A percentile compares a stretch with the other conserved stretches of the same genome.
Conservation (phyloP, 1,140 invertebrate species). For the Ephestia elutella region DNA sequence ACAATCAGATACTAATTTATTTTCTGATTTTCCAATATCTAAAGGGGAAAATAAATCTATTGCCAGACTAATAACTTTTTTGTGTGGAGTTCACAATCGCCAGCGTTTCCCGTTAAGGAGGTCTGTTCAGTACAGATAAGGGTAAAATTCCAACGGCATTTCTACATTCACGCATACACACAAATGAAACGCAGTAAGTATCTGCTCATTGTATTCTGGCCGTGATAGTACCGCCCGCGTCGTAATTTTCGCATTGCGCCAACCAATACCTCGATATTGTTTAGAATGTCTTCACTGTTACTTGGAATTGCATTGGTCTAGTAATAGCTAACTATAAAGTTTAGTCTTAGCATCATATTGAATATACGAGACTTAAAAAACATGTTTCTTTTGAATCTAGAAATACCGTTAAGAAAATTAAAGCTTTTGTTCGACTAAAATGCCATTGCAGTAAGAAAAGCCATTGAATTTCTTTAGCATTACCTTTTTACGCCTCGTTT, state of each 20-base stretch:
- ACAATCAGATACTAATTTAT: too few species aligned
- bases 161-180: too few species aligned
- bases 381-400: too few species aligned
- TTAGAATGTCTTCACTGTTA: conserved; percentile 5
- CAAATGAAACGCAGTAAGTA: not conserved
- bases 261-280: conserved; percentile 33
- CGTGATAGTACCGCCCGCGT: conserved; percentile 26
- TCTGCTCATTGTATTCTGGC: not conserved
- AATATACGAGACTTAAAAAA: not conserved
- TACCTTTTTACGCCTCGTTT: too few species aligned
- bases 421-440: too few species aligned
- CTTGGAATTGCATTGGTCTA: not conserved
- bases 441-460: too few species aligned
- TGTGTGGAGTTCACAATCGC: not conserved
- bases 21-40: too few species aligned
- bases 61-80: not conserved
- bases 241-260: conserved; percentile 62
- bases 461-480: too few species aligned
- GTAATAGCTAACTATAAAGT: not conserved
- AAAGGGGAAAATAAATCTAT: not conserved
- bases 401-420: too few species aligned
- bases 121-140: not conserved
- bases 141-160: not conserved
- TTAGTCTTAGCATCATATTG: not conserved
- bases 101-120: not conserved